Conservation (phyloP, 35 echinoderm and acorn worm genomes). For the Eucidaris tribuloides region DNA sequence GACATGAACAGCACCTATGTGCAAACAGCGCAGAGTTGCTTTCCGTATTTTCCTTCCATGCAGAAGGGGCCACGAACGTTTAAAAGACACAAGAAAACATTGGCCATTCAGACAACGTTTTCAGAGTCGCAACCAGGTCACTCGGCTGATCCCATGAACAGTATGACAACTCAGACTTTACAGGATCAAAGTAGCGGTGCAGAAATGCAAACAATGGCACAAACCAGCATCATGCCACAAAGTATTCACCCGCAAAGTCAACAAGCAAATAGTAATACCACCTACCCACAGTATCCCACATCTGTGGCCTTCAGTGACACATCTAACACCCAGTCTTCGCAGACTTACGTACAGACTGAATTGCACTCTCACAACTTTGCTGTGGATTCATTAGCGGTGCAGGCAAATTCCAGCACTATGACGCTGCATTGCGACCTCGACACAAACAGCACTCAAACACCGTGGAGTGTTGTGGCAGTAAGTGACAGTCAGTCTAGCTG, state of each 20-base stretch:
- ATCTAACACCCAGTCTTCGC: not conserved
- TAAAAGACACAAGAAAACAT: constrained; percentile 6
- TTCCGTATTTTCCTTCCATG: not conserved
- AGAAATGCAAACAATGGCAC: not conserved
- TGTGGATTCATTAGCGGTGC: not conserved
- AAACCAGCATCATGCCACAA: too few species aligned
- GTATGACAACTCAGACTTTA: not conserved
- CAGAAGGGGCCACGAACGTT: not conserved
- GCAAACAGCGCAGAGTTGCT: constrained; percentile 6
- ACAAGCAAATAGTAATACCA: not conserved
- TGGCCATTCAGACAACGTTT: constrained; percentile 8
- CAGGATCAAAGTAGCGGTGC: not conserved
- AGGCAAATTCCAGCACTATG: not conserved
- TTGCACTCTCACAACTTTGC: not conserved
- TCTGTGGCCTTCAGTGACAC: not conserved
- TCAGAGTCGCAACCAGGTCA: not conserved
- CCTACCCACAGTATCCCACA: not conserved
- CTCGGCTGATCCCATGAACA: not conserved
- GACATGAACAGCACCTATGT: not conserved
- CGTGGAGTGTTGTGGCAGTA: not conserved
- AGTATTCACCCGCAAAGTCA: not conserved
- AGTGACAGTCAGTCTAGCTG: not conserved
- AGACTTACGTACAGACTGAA: not conserved
- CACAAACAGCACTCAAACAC: not conserved
- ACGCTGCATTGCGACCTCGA: not conserved